phyloP scores from a whole-genome alignment of 2,113 vertebrate genomes.

The Hiodon tergisus region DNA sequence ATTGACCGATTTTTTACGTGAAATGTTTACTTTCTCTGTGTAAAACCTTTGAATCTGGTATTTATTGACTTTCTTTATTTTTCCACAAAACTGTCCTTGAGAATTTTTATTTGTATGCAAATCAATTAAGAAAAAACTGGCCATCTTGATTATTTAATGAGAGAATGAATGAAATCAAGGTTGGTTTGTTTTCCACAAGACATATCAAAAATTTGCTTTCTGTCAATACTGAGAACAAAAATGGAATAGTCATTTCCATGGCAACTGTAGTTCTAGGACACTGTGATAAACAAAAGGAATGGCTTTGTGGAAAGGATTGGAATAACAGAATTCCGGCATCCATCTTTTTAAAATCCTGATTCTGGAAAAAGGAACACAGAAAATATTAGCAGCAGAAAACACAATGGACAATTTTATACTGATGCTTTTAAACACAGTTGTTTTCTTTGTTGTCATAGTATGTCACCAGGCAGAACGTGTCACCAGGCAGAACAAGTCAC shows the following conservation, averaged over 20 bases:
- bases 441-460: too few relatives aligned
- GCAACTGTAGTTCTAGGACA: conserved; percentile 21
- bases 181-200: neutral
- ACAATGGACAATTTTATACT: neutral
- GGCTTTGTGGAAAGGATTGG: conserved; percentile 1
- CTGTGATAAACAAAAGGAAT: conserved; percentile 13
- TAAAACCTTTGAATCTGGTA: too few relatives aligned
- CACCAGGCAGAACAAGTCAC: too few relatives aligned
- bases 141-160: conserved; percentile 14
- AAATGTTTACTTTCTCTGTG: too few relatives aligned
- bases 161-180: neutral
- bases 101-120: too few relatives aligned
- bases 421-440: neutral
- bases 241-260: conserved; percentile 27
- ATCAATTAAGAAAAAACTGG: too few relatives aligned
- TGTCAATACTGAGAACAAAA: conserved; percentile 14
- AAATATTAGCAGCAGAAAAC: neutral
- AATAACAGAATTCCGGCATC: neutral
- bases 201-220: conserved; percentile 11
- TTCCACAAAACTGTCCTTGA: too few relatives aligned
- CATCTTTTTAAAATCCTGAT: conserved; percentile 4
- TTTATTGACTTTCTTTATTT: too few relatives aligned
- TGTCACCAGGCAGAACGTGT: too few relatives aligned
- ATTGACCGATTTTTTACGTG: too few relatives aligned
- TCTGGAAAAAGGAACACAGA: conserved; percentile 1